Percentiles rank a stretch among this genome's conserved stretches.
These are phyloP conservation scores for Myotis lucifugus DNA, from an alignment of 2,113 vertebrate genomes.

Conservation along the genomic window DNA sequence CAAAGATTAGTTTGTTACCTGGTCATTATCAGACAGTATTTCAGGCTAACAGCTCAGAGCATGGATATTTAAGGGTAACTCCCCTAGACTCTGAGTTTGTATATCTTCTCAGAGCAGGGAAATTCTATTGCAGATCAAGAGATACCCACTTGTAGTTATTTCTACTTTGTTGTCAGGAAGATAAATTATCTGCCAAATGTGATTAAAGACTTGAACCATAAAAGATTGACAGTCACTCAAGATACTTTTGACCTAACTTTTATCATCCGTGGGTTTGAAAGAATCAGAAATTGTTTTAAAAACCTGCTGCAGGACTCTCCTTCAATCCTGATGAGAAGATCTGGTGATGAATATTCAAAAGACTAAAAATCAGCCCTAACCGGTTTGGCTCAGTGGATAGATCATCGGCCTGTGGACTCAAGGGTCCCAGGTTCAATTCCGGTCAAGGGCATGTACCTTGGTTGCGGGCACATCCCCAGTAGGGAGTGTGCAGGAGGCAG, in stretches of 20 bases:
- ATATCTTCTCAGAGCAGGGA: background rate
- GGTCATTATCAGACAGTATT: background rate
- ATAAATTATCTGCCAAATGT: background rate
- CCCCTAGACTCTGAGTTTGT: background rate
- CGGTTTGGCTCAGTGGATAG: too few species aligned
- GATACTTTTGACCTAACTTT: background rate
- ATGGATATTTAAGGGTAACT: background rate
- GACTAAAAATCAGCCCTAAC: background rate
- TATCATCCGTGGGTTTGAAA: background rate
- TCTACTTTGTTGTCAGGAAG: background rate
- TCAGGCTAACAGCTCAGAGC: background rate
- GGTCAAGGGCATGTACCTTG: too few species aligned
- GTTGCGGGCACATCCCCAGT: too few species aligned
- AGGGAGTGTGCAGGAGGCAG: too few species aligned
- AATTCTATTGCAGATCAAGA: background rate
- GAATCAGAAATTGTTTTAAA: conserved; percentile 17
- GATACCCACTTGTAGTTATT: background rate
- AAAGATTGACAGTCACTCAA: background rate
- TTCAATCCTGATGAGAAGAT: background rate
- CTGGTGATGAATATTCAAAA: background rate
- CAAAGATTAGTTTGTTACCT: background rate
- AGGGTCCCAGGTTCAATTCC: too few species aligned
- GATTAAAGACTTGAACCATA: background rate
- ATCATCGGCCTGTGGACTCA: too few species aligned
- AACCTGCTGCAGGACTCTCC: background rate